These are phyloP conservation scores for Aspidiotus rigidus DNA, from an alignment of 2,888 invertebrate species.

Conservation along the genomic window DNA sequence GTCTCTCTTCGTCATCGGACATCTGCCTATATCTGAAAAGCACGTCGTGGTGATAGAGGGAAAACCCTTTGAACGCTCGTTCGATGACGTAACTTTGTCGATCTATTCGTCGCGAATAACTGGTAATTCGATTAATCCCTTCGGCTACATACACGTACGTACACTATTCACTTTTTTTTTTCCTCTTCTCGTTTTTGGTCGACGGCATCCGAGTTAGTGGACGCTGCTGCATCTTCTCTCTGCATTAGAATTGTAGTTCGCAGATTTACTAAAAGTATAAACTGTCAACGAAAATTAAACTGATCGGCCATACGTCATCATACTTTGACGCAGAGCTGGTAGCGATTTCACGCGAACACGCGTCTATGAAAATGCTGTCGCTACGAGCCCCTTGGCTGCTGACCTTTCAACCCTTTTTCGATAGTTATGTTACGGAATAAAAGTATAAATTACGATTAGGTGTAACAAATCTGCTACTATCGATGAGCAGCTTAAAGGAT, in stretches of 20 bases:
- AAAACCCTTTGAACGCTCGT: background rate
- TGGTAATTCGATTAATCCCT: slow-evolving; percentile 32
- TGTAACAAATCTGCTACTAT: no score
- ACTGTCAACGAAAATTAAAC: background rate
- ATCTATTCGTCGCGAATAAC: background rate
- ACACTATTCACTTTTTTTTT: background rate
- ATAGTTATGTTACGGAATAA: no score
- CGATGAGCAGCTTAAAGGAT: no score
- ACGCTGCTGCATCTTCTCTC: background rate
- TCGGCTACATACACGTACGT: slow-evolving; percentile 8
- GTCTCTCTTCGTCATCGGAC: background rate
- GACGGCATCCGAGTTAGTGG: background rate
- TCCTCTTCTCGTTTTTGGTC: background rate
- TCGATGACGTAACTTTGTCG: slow-evolving; percentile 12
- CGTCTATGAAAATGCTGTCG: slow-evolving; percentile 16
- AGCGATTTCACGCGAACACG: slow-evolving; percentile 30
- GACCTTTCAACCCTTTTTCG: slow-evolving; percentile 25
- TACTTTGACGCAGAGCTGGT: slow-evolving; percentile 29
- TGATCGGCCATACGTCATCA: slow-evolving; percentile 25
- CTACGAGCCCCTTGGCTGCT: background rate
- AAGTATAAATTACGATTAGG: no score
- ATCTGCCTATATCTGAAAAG: background rate
- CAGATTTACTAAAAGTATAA: background rate
- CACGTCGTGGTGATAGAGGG: background rate
- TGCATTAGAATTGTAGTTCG: background rate